Evolutionary conservation across 2,797 vertebrate genomes (phyloP), one percentile per base, ranked within the genome.

Genomic region (Macrochelys suwanniensis): DNA sequence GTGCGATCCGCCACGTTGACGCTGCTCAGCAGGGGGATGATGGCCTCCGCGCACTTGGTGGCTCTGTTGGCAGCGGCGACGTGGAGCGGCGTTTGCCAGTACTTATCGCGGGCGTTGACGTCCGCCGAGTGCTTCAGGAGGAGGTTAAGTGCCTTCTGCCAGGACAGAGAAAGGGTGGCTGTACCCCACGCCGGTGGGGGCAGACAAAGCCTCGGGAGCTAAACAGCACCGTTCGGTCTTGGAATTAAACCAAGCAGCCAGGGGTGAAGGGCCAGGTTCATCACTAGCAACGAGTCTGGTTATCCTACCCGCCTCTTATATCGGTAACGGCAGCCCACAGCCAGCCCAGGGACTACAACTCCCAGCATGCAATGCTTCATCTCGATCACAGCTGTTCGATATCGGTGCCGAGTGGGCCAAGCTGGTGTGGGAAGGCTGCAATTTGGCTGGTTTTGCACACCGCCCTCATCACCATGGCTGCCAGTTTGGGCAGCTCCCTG

Each of bases 1-100:
- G 99, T 99, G 96, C 99, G 99, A 95, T 99, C 99, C 0, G 99
- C 99, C 92, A 99, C 98, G 49, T 99, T 99, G 95, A 99, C 98
- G 92, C 99, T 99, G 98, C 99, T 99, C 96, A 99, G 97, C 94
- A 99, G 98, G 49, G 99, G 98, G 77, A 99, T 94, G 97, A 99
- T 98, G 80, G 98, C 98, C 98, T 99, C 99, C 50, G 99, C 99
- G 33, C 99, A 99, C 96, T 99, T 99, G 33, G 98, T 98, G 96
- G 99, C 99, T 68, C 99, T 98, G 98, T 99, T 99, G 98, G 99
- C 99, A 3, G 99, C 98, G 1, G 99, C 99, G 92, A 99, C 99
- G 33, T 99, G 99, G 97, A 99, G 97, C 1, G 99, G 99, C 2
- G 99, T 99, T 98, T 99, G 99, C 99, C 99, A 99, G 97, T 99